Evolutionary conservation across 2,113 vertebrate genomes (phyloP).

Genomic region (Anser brachyrhynchus): DNA sequence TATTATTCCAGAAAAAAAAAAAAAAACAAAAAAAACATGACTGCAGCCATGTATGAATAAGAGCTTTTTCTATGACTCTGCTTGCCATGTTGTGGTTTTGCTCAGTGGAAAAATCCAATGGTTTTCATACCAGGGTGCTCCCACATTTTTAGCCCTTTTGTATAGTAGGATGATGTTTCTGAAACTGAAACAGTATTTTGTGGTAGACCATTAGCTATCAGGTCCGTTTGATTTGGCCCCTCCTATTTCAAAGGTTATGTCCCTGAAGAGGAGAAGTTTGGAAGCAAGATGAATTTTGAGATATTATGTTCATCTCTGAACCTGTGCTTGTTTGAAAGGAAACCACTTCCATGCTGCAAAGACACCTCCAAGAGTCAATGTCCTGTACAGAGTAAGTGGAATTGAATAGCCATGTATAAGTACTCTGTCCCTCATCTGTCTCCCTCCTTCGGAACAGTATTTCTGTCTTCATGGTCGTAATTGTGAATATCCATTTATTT

Average conservation of each 20-base stretch:
- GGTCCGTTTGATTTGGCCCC: neutral
- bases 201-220: neutral
- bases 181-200: neutral
- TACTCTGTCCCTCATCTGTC: neutral
- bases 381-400: neutral
- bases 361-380: too few relatives aligned
- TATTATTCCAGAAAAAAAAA: neutral
- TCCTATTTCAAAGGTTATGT: neutral
- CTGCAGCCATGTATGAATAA: neutral
- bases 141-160: neutral
- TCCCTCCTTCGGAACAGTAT: neutral
- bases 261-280: neutral
- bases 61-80: neutral
- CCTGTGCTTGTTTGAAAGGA: neutral
- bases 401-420: neutral
- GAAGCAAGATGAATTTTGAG: neutral
- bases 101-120: neutral
- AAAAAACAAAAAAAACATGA: neutral
- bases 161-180: neutral
- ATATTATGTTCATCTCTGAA: neutral
- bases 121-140: neutral
- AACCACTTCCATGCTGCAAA: neutral
- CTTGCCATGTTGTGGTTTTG: neutral
- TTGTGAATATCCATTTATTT: neutral
- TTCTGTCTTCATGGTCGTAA: neutral